These are phyloP conservation scores for Percopsis omiscomaycus DNA, from an alignment of 2,797 vertebrate species.

Conservation along the genomic window DNA sequence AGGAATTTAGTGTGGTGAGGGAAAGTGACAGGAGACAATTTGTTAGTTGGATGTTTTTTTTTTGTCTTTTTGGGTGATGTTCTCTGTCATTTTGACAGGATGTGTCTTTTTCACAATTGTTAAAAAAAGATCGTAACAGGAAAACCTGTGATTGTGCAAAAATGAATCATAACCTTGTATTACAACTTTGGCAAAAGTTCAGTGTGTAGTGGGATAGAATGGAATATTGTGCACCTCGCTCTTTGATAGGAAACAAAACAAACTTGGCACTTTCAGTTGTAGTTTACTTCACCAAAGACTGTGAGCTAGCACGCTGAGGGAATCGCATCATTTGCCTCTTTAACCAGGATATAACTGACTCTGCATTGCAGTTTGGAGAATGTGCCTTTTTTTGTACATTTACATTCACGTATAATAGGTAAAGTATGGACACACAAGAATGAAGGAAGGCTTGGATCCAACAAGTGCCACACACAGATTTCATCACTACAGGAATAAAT, in stretches of 20 bases:
- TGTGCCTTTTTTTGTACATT: conserved; percentile 96
- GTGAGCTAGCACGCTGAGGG: conserved; percentile 82
- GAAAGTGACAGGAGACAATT: conserved; percentile 37
- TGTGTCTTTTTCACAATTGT: conserved; percentile 62
- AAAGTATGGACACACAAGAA: conserved; percentile 85
- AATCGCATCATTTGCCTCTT: conserved; percentile 74
- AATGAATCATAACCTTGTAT: conserved; percentile 80
- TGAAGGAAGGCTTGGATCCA: conserved; percentile 92
- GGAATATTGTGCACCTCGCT: conserved; percentile 84
- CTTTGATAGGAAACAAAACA: conserved; percentile 83
- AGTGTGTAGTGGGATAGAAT: conserved; percentile 69
- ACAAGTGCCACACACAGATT: conserved; percentile 88
- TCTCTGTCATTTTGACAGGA: conserved; percentile 76
- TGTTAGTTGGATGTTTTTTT: conserved; percentile 63
- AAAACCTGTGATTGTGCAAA: conserved; percentile 85
- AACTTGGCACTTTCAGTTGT: conserved; percentile 90
- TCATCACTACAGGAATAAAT: conserved; percentile 85
- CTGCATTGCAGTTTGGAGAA: conserved; percentile 91
- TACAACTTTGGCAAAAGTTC: conserved; percentile 79
- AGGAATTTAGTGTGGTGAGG: conserved; percentile 64
- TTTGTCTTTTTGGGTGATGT: conserved; percentile 73
- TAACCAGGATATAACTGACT: conserved; percentile 84
- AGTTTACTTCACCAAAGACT: conserved; percentile 96
- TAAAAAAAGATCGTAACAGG: conserved; percentile 83
- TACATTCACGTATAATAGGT: conserved; percentile 85